A percentile compares a stretch with the other conserved stretches of the same genome.
Evolutionary conservation across 2,797 vertebrate genomes (phyloP).

Genomic region (Basileuterus tristriatus): DNA sequence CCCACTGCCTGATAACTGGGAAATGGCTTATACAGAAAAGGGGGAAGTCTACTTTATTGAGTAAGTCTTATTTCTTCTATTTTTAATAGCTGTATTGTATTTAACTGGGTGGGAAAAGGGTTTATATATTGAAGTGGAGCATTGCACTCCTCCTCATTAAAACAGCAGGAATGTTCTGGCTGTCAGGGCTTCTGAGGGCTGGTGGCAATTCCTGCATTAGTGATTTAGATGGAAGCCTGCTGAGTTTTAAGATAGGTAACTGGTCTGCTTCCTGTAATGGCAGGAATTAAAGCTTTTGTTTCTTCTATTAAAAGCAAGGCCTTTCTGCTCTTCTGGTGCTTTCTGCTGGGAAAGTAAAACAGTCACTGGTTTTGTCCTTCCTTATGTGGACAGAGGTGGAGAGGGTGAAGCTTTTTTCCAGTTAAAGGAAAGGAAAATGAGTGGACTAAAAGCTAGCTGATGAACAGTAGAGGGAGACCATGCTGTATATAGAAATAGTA

Average conservation of each 20-base stretch:
- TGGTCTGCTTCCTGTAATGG: background rate
- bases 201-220: background rate
- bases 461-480: background rate
- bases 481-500: background rate
- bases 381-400: background rate
- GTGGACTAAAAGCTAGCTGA: background rate
- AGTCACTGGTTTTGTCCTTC: background rate
- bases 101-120: background rate
- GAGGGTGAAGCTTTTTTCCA: background rate
- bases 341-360: background rate
- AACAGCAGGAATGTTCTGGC: background rate
- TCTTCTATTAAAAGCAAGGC: background rate
- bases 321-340: background rate
- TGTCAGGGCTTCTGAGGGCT: background rate
- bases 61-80: slow-evolving; percentile 80
- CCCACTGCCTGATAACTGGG: slow-evolving; percentile 96
- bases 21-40: slow-evolving; percentile 99
- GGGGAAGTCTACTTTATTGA: slow-evolving; percentile 99
- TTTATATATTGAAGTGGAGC: background rate
- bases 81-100: background rate
- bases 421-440: background rate
- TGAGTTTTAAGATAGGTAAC: background rate
- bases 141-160: background rate
- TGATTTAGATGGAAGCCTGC: background rate
- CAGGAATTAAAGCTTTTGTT: background rate